A percentile compares a stretch with the other conserved stretches of the same genome.
Conservation (phyloP, 2,888 invertebrate genomes). For the Ametastegia equiseti region DNA sequence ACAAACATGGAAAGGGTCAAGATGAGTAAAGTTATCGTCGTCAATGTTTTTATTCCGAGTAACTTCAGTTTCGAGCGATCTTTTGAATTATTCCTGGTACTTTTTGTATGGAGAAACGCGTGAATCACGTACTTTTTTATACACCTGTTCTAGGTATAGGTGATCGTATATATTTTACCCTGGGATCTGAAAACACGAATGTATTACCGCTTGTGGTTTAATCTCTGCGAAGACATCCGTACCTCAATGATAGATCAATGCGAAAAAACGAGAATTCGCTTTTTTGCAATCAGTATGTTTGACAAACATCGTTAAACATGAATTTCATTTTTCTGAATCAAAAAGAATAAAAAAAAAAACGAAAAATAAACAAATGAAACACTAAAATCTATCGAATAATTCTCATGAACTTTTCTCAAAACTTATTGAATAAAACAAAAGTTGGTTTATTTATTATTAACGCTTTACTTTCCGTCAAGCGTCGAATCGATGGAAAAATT, state of each 20-base stretch:
- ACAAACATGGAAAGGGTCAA: too few relatives aligned
- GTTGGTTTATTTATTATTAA: slow-evolving; percentile 33
- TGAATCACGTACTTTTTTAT: too few relatives aligned
- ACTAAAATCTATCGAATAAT: background rate
- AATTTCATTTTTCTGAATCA: background rate
- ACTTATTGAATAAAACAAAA: background rate
- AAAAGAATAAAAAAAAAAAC: background rate
- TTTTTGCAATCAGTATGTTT: background rate
- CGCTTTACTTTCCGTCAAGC: background rate
- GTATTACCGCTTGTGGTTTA: too few relatives aligned
- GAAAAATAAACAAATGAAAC: background rate
- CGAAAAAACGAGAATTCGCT: too few relatives aligned
- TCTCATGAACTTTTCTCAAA: background rate
- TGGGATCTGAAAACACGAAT: too few relatives aligned
- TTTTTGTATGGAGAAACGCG: too few relatives aligned
- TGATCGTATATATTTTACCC: too few relatives aligned
- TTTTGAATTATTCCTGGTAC: background rate
- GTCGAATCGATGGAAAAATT: background rate
- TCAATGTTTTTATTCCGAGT: background rate
- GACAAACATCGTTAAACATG: background rate
- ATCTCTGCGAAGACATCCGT: too few relatives aligned
- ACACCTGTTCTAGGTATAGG: too few relatives aligned
- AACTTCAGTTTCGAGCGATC: slow-evolving; percentile 1
- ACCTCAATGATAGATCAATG: too few relatives aligned
- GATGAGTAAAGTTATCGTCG: background rate